phyloP scores from a whole-genome alignment of 1,140 invertebrate genomes.

The Luehdorfia chinensis region DNA sequence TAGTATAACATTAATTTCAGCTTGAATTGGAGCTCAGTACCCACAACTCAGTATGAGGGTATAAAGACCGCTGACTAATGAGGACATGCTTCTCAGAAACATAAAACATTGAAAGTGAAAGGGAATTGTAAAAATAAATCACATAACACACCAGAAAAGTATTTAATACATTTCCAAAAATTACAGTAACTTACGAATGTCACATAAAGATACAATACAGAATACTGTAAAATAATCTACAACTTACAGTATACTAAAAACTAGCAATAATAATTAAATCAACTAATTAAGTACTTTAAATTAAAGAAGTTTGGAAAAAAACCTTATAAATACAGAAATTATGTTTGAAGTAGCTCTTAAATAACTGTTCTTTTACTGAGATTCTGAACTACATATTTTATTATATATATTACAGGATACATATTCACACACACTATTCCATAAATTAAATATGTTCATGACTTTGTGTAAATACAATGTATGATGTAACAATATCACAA shows the following conservation, averaged over 20 bases:
- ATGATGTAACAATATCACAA: not conserved
- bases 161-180: constrained; percentile 34
- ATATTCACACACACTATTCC: not conserved
- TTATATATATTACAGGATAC: not conserved
- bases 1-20: too few species aligned
- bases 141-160: constrained; percentile 8
- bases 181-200: constrained; percentile 1
- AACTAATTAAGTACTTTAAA: constrained; percentile 32
- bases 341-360: not conserved
- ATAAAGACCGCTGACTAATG: too few species aligned
- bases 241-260: constrained; percentile 22
- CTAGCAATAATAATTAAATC: constrained; percentile 22
- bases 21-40: too few species aligned
- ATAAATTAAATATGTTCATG: not conserved
- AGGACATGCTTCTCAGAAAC: too few species aligned
- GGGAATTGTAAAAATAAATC: not conserved
- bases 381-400: not conserved
- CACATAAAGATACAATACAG: constrained; percentile 19
- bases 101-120: too few species aligned
- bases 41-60: too few species aligned
- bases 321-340: not conserved
- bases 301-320: constrained; percentile 1
- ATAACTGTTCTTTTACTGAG: not conserved
- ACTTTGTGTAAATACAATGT: not conserved
- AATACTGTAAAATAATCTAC: constrained; percentile 22